Conservation (phyloP, 2,797 vertebrate species). For the Urocyon cinereoargenteus region DNA sequence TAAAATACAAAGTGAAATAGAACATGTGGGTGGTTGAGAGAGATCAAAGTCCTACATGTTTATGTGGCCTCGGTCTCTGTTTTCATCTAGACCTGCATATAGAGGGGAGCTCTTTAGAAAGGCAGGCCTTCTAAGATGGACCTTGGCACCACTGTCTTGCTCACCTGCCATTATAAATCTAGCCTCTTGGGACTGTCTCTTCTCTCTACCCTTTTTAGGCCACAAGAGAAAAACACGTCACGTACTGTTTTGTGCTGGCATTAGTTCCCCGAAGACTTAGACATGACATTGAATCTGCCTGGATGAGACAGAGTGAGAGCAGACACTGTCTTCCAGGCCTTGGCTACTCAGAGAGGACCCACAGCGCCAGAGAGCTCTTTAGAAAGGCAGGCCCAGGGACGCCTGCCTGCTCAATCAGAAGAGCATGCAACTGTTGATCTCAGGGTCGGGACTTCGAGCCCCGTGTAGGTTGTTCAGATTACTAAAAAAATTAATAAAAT, state of each 20-base stretch:
- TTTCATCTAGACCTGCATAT: not conserved
- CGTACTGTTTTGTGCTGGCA: not conserved
- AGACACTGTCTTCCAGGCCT: not conserved
- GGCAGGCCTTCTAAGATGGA: too few relatives aligned
- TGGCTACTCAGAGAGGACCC: not conserved
- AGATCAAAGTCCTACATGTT: not conserved
- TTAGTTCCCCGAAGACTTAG: not conserved
- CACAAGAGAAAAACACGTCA: not conserved
- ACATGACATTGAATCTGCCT: not conserved
- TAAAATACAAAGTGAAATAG: not conserved
- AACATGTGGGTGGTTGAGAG: not conserved
- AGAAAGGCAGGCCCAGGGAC: not conserved
- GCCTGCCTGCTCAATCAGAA: not conserved
- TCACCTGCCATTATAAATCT: not conserved
- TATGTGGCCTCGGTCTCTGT: not conserved
- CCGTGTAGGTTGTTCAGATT: not conserved
- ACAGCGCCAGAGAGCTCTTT: not conserved
- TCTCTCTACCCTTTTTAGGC: not conserved
- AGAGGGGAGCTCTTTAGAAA: too few relatives aligned
- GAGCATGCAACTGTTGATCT: not conserved
- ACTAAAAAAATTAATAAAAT: not conserved
- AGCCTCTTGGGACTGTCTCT: not conserved
- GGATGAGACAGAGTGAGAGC: not conserved
- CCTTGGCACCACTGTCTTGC: not conserved
- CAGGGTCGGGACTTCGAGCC: not conserved